These are phyloP conservation scores for Drosophila buzzatii DNA, from an alignment of 2,888 invertebrate species.

Conservation along the genomic window DNA sequence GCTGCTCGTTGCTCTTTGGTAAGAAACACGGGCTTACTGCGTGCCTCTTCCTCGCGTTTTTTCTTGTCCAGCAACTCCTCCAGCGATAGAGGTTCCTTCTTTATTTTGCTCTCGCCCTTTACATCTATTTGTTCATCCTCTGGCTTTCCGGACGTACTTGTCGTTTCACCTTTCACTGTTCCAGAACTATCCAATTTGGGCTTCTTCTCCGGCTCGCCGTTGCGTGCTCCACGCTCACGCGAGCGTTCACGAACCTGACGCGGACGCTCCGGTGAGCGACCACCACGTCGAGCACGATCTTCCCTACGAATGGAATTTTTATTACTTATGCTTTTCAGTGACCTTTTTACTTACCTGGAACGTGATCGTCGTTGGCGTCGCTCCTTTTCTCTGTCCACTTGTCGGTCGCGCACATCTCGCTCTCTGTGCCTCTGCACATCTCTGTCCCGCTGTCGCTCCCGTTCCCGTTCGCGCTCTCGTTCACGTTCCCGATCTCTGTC, in stretches of 20 bases:
- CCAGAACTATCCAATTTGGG: slow-evolving; percentile 39
- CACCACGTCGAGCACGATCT: slow-evolving; percentile 61
- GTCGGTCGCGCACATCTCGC: slow-evolving; percentile 56
- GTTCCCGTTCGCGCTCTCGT: slow-evolving; percentile 29
- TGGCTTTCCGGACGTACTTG: slow-evolving; percentile 54
- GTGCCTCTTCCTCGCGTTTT: slow-evolving; percentile 97
- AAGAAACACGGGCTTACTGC: slow-evolving; percentile 98
- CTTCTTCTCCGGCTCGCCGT: slow-evolving; percentile 70
- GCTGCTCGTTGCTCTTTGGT: slow-evolving; percentile 97
- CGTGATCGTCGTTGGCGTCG: slow-evolving; percentile 74
- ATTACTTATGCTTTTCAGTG: neutral
- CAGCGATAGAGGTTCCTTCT: slow-evolving; percentile 94
- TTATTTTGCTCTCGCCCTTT: slow-evolving; percentile 79
- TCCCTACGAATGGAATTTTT: slow-evolving; percentile 39
- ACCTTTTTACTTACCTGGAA: slow-evolving; percentile 59
- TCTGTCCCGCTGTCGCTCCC: slow-evolving; percentile 60
- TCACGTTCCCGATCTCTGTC: slow-evolving; percentile 71
- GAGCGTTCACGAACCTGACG: slow-evolving; percentile 64
- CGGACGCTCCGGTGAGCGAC: slow-evolving; percentile 66
- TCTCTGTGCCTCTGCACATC: slow-evolving; percentile 52
- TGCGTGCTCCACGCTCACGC: slow-evolving; percentile 53
- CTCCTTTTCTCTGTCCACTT: slow-evolving; percentile 68
- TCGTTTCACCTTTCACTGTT: slow-evolving; percentile 14
- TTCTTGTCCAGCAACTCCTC: slow-evolving; percentile 98
- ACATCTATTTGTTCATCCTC: slow-evolving; percentile 85